These are phyloP conservation scores for Ceratosolen fusciceps DNA, from an alignment of 1,140 invertebrate species.

Conservation along the genomic window DNA sequence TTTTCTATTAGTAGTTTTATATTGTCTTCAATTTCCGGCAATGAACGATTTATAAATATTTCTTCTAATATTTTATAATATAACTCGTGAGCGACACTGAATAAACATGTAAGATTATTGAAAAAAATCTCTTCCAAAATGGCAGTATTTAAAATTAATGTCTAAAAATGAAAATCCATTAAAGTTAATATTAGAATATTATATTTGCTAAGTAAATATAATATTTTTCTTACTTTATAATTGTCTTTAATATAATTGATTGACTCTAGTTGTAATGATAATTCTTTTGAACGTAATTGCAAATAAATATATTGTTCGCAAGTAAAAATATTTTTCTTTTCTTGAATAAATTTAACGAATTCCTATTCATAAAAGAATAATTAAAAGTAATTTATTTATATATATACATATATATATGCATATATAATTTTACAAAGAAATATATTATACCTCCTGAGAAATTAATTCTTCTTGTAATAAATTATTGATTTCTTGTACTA, in stretches of 20 bases:
- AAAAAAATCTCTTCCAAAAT: conserved; percentile 67
- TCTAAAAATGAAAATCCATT: conserved; percentile 52
- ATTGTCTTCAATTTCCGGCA: conserved; percentile 60
- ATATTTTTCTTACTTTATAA: conserved; percentile 55
- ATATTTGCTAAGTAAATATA: conserved; percentile 30
- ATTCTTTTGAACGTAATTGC: conserved; percentile 58
- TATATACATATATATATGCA: neutral
- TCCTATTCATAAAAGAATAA: conserved; percentile 51
- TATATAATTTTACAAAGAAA: conserved; percentile 28
- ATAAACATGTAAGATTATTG: conserved; percentile 63
- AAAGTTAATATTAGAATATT: neutral
- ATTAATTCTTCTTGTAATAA: conserved; percentile 56
- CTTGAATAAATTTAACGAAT: conserved; percentile 59
- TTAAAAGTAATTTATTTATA: conserved; percentile 26
- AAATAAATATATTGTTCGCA: conserved; percentile 61
- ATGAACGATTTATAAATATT: conserved; percentile 62
- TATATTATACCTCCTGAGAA: conserved; percentile 54
- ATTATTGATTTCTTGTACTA: conserved; percentile 61
- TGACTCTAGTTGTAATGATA: conserved; percentile 59
- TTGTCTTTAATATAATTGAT: conserved; percentile 60
- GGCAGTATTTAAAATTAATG: conserved; percentile 53
- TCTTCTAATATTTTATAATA: conserved; percentile 65
- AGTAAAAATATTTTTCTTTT: conserved; percentile 52
- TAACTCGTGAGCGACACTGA: conserved; percentile 62
- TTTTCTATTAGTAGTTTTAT: conserved; percentile 61